Evolutionary conservation across 2,113 vertebrate species (phyloP), one percentile per base, ranked within the genome.

Genomic region (Orthonyx spaldingii): DNA sequence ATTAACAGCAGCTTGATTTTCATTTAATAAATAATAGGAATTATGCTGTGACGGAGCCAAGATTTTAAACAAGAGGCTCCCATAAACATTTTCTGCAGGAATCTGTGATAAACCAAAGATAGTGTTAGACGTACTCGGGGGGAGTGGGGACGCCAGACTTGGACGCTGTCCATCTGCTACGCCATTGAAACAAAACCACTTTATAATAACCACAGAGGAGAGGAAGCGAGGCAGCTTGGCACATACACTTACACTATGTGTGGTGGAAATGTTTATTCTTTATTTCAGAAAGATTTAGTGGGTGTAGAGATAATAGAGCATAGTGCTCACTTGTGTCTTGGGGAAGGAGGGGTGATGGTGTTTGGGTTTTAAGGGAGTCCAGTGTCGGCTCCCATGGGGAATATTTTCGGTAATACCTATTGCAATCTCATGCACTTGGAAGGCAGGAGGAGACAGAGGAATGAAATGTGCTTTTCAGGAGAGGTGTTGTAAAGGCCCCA

Each of bases 231-330:
- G 88, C 83, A 92, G 93, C 94, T 97, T 90, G 94, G 96, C 86
- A 80, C 70, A 90, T 56, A 84, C 90, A 94, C 96, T 96, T 95
- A 95, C 66, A 61, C 92, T 92, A 95, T 68, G 93, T 94, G 96
- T 81, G 86, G 94, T 93, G 83, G 94, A 97, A 97, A 97, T 96
- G 94, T 96, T 97, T 96, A 96, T 96, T 97, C 94, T 96, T 96
- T 90, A 92, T 96, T 96, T 95, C 96, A 96, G 93, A 84, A 95
- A 97, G 96, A 97, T 97, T 97, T 97, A 97, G 93, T 95, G 95
- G 81, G 95, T 97, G 96, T 93, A 93, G 93, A 93, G 96, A 96
- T 96, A 97, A 96, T 97, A 96, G 89, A 93, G 87, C 78, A 92
- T 56, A 95, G 92, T 21, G 44, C 86, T 95, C 9, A 39, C 93